Conservation (phyloP, 1,140 invertebrate species). For the Pseudomyrmex pallidus region DNA sequence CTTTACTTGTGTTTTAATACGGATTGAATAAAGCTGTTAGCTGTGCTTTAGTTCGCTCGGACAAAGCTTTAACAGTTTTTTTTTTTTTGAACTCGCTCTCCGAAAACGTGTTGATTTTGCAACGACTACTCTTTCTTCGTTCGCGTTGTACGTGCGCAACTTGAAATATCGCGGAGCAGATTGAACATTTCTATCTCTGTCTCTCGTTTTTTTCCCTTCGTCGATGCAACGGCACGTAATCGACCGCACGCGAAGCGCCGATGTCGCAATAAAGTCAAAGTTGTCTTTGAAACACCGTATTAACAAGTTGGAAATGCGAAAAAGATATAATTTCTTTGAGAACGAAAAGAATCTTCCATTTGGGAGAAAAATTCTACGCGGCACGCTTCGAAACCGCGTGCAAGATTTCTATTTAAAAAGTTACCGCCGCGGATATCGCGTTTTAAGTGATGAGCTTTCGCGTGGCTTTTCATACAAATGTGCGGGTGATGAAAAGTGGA, state of each 20-base stretch:
- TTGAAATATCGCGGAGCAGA: constrained; percentile 32
- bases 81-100: constrained; percentile 49
- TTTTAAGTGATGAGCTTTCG: constrained; percentile 2
- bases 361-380: not conserved
- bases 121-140: constrained; percentile 25
- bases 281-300: constrained; percentile 24
- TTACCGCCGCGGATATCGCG: not conserved
- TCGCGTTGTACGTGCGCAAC: not conserved
- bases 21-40: constrained; percentile 52
- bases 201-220: not conserved
- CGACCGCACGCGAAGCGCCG: not conserved
- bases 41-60: constrained; percentile 32
- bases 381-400: not conserved
- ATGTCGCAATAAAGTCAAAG: constrained; percentile 33
- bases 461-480: constrained; percentile 18
- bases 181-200: constrained; percentile 1
- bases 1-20: constrained; percentile 35
- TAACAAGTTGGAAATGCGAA: constrained; percentile 17
- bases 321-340: not conserved
- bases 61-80: constrained; percentile 61
- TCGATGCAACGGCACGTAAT: constrained; percentile 23
- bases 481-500: constrained; percentile 25
- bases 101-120: constrained; percentile 39
- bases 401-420: constrained; percentile 4
- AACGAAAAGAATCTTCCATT: constrained; percentile 2